Base-by-base conservation (phyloP, 2,888 invertebrate genomes). In the Xiphydria camelus region DNA sequence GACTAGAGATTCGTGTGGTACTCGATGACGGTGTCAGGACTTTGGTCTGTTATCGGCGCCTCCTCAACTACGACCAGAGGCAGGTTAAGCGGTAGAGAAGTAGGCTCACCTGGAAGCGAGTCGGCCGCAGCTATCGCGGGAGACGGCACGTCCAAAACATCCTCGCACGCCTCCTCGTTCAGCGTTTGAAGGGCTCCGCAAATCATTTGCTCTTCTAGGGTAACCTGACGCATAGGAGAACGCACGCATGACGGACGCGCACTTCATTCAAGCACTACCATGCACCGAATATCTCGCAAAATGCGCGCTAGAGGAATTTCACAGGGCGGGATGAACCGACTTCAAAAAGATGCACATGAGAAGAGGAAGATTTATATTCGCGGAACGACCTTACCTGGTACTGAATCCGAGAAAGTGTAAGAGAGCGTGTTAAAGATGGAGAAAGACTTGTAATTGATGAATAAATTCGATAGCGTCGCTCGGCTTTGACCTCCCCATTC, bases 171-270 rank as follows among this genome's bases (percentile, higher is more conserved):
- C 77, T 94, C 94, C 79, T 94, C 94, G 77, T 92, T 94, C 21
- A 94, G 80, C 0, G 93, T 92, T 77, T 94, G 93, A 47, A 94
- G 79, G 2, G 94, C 93, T 50, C 94, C 94, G 76, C 92, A 92
- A 58, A 94, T 94, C 91, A 93, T 92, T 77, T 94, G 93, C 73
- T 94, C 94, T 77, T 94, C 94, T 59, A 94, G 80, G 0, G 94
- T 94, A 45, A 94, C 92, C 94, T 94, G 75, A 14, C 68, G 43
- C 17, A 43, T 31, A 46, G 33, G 34, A 33, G 29, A 33, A 26
- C 45, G 23, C 44, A 17, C 41, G n/a, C n/a, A n/a, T n/a, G n/a
- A n/a, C n/a, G n/a, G n/a, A n/a, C n/a, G n/a, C n/a, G n/a, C n/a
- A n/a, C n/a, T n/a, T n/a, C n/a, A n/a, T n/a, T n/a, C n/a, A n/a